Evolutionary conservation across 2,888 invertebrate genomes (phyloP).

Genomic region (Salticus scenicus): DNA sequence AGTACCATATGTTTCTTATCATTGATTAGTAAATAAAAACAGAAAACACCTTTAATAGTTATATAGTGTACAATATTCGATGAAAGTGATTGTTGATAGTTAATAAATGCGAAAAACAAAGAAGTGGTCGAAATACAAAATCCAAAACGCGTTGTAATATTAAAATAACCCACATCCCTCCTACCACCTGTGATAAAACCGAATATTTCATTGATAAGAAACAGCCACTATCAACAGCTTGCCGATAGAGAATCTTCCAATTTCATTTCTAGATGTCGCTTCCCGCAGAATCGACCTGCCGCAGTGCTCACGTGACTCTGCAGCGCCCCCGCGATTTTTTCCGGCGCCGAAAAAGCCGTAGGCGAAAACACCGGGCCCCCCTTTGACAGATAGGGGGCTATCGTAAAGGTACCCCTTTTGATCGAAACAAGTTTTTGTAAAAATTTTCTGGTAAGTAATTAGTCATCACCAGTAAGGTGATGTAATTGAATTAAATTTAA

Average conservation of each 20-base stretch:
- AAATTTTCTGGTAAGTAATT: not conserved
- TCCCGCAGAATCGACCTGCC: conserved; percentile 39
- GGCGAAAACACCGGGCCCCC: conserved; percentile 37
- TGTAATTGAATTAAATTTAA: no score
- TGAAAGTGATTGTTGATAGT: no score
- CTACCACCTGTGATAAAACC: not conserved
- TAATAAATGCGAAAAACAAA: no score
- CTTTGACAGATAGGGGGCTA: not conserved
- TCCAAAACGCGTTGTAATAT: not conserved
- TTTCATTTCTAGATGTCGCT: conserved; percentile 30
- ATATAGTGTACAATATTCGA: no score
- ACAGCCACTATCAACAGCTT: not conserved
- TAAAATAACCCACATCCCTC: not conserved
- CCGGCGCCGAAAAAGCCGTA: conserved; percentile 22
- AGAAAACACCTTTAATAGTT: no score
- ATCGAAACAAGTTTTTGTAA: not conserved
- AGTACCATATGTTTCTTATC: no score
- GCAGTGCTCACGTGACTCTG: conserved; percentile 67
- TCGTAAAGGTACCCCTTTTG: not conserved
- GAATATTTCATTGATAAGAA: not conserved
- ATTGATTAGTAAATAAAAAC: no score
- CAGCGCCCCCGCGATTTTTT: conserved; percentile 65
- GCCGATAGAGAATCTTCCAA: not conserved
- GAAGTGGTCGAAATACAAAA: no score
- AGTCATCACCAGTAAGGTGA: not conserved